phyloP scores from a whole-genome alignment of 2,797 vertebrate species.

The Agapornis canus region DNA sequence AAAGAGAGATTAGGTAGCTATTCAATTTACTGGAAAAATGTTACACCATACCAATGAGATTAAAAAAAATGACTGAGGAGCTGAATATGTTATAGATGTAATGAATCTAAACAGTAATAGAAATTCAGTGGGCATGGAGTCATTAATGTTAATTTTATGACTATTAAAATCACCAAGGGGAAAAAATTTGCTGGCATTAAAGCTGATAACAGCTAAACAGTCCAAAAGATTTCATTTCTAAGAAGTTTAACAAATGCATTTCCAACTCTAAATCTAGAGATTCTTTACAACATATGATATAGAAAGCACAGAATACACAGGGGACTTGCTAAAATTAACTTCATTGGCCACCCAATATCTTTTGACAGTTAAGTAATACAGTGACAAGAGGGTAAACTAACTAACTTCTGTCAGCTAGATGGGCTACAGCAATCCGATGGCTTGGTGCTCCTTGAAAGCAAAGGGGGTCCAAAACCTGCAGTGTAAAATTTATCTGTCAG shows the following conservation, averaged over 20 bases:
- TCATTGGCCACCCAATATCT: not conserved
- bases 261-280: not conserved
- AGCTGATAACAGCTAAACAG: conserved; percentile 54
- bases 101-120: conserved; percentile 63
- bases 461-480: not conserved
- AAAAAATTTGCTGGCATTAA: conserved; percentile 58
- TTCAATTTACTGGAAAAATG: conserved; percentile 67
- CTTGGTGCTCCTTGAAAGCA: not conserved
- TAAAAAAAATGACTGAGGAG: conserved; percentile 45
- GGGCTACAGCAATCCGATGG: not conserved
- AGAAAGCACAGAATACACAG: not conserved
- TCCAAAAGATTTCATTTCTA: conserved; percentile 14
- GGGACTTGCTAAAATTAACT: not conserved
- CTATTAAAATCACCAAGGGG: conserved; percentile 55
- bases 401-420: not conserved
- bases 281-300: not conserved
- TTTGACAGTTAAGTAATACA: not conserved
- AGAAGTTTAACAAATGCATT: not conserved
- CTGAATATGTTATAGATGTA: conserved; percentile 8
- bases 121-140: conserved; percentile 42
- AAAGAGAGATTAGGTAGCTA: conserved; percentile 73
- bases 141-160: conserved; percentile 66
- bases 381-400: not conserved
- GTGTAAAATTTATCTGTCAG: not conserved
- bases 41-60: conserved; percentile 49